Conservation (phyloP, 2,113 vertebrate species). For the Mola mola region DNA sequence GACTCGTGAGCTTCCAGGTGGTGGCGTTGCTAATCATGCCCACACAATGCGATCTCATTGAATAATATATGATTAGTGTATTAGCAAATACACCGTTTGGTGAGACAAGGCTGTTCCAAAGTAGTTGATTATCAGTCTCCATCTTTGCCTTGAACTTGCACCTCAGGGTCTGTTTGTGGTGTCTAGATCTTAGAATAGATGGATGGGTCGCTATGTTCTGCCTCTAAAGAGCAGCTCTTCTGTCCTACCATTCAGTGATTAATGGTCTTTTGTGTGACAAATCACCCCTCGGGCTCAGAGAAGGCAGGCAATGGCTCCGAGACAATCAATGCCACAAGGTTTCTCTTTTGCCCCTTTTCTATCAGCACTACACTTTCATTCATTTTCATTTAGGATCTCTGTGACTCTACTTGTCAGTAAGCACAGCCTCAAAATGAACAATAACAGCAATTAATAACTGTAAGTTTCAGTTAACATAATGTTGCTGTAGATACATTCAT, state of each 20-base stretch:
- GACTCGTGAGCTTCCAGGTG: too few species aligned
- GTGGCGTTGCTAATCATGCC: too few species aligned
- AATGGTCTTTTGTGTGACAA: constrained; percentile 77
- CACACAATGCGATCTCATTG: too few species aligned
- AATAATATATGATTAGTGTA: too few species aligned
- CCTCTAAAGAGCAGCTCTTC: constrained; percentile 42
- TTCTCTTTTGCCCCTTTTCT: constrained; percentile 34
- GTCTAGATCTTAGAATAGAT: constrained; percentile 45
- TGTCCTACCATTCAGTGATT: constrained; percentile 64
- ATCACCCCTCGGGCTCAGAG: constrained; percentile 60
- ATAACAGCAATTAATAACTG: too few species aligned
- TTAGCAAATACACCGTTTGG: too few species aligned
- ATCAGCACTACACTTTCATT: not conserved
- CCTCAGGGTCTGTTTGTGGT: constrained; percentile 15
- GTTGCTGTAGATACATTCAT: too few species aligned
- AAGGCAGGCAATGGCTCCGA: constrained; percentile 35
- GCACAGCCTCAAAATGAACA: too few species aligned
- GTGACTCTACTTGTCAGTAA: too few species aligned
- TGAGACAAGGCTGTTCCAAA: too few species aligned
- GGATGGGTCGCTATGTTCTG: constrained; percentile 54
- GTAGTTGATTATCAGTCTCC: too few species aligned
- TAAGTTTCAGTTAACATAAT: too few species aligned
- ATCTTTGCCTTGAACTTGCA: constrained; percentile 11
- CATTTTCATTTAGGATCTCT: constrained; percentile 5
- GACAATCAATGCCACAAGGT: constrained; percentile 72